These are phyloP conservation scores for Leguminivora glycinivorella DNA, from an alignment of 1,140 invertebrate genomes.

Conservation along the genomic window DNA sequence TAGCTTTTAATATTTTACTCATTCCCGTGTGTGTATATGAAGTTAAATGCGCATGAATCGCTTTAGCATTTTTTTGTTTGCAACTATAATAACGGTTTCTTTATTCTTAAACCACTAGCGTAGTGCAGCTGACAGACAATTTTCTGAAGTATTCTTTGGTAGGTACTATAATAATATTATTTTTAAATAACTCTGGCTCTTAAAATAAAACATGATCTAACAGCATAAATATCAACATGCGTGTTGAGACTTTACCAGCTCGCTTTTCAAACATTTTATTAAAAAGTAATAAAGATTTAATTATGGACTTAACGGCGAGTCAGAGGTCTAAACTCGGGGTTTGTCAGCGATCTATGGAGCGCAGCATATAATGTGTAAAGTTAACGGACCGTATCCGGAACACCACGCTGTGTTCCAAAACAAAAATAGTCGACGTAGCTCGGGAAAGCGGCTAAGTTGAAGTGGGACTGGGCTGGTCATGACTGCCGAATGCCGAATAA, in stretches of 20 bases:
- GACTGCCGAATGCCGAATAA: too few species aligned
- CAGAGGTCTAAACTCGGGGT: too few species aligned
- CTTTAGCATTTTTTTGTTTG: conserved; percentile 34
- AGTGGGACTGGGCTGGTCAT: too few species aligned
- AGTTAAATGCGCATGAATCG: conserved; percentile 33
- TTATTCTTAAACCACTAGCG: conserved; percentile 58
- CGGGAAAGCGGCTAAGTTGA: too few species aligned
- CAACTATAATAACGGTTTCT: conserved; percentile 39
- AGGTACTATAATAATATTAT: conserved; percentile 38
- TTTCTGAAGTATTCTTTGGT: conserved; percentile 63
- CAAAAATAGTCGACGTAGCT: too few species aligned
- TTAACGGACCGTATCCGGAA: too few species aligned
- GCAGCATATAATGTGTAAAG: too few species aligned
- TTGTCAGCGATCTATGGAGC: too few species aligned
- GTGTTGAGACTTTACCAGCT: background rate
- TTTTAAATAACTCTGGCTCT: background rate
- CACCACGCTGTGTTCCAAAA: too few species aligned
- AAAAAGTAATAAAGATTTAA: background rate
- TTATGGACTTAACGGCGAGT: too few species aligned
- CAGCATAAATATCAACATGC: background rate
- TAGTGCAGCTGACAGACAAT: conserved; percentile 72
- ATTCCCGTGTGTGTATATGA: conserved; percentile 13
- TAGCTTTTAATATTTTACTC: background rate
- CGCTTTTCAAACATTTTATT: background rate
- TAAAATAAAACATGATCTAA: background rate